Evolutionary conservation across 2,888 invertebrate genomes (phyloP), one percentile per base, ranked within the genome.

Genomic region (Drosophila limbata): DNA sequence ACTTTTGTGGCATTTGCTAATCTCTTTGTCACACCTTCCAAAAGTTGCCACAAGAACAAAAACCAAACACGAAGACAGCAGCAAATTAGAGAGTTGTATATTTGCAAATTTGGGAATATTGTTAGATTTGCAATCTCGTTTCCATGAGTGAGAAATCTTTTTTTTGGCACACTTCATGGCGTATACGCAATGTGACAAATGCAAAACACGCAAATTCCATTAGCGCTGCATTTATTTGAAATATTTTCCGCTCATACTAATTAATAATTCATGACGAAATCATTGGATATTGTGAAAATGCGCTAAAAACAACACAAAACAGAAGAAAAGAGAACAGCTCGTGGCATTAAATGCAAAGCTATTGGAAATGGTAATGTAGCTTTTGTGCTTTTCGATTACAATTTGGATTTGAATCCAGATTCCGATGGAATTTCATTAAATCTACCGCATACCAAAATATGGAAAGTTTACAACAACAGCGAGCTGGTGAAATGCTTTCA

Each of bases 251-350:
- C 21, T 45, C 17, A 47, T 64, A 60, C 69, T 61, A 69, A 84
- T 80, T 80, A 82, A 87, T 80, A 84, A 82, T 72, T 80, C 80
- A 84, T 78, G 60, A 48, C 47, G 53, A 45, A 73, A 60, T 69
- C 55, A 64, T 60, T 68, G 47, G 55, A 63, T 72, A 47, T 17
- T 72, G 66, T 59, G 66, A 47, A 70, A 79, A 72, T 57, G 51
- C 47, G 69, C 31, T 35, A 39, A 39, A 37, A 8, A 33, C n/a
- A n/a, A n/a, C n/a, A 19, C 31, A 35, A 44, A 28, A 28, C 28
- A 28, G 5, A 28, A 28, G 28, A 28, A 8, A 28, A 17, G 17
- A 5, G 10, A 40, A 21, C 37, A 25, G 15, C 31, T 21, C 10
- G 4, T 53, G 44, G 33, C 42, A 44, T 13, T 44, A 19, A 55